A percentile compares a stretch with the other conserved stretches of the same genome.
Evolutionary conservation across 2,888 invertebrate species (phyloP).

Genomic region (Ypsolopha scabrella): DNA sequence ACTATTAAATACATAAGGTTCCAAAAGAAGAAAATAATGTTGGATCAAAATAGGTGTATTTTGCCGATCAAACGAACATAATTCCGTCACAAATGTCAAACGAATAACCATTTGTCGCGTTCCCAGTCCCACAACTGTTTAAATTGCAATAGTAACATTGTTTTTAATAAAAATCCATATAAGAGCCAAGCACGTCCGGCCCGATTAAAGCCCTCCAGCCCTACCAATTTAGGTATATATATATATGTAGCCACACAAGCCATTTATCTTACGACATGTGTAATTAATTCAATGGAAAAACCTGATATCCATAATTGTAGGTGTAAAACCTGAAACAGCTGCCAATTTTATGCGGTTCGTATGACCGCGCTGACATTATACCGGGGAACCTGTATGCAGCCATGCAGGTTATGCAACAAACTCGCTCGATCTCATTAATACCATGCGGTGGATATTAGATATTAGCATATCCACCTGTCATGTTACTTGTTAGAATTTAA

Average conservation of each 20-base stretch:
- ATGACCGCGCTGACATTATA: slow-evolving; percentile 46
- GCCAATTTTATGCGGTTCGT: slow-evolving; percentile 34
- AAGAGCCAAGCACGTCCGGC: background rate
- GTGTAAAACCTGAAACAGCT: slow-evolving; percentile 42
- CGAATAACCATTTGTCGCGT: no score
- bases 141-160: no score
- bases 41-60: no score
- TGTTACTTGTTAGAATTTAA: background rate
- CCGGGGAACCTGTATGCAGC: slow-evolving; percentile 36
- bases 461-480: slow-evolving; percentile 49
- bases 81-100: no score
- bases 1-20: no score
- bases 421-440: slow-evolving; percentile 28
- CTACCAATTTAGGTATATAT: slow-evolving; percentile 29
- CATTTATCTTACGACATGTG: slow-evolving; percentile 16
- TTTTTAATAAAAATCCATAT: no score
- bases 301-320: slow-evolving; percentile 33
- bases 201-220: background rate
- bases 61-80: no score
- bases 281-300: slow-evolving; percentile 35
- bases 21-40: no score
- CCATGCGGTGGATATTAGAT: slow-evolving; percentile 25
- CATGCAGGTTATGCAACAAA: slow-evolving; percentile 49
- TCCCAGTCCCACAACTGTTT: no score
- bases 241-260: slow-evolving; percentile 14